phyloP scores from a whole-genome alignment of 2,888 invertebrate genomes.

The Argynnis bischoffii region DNA sequence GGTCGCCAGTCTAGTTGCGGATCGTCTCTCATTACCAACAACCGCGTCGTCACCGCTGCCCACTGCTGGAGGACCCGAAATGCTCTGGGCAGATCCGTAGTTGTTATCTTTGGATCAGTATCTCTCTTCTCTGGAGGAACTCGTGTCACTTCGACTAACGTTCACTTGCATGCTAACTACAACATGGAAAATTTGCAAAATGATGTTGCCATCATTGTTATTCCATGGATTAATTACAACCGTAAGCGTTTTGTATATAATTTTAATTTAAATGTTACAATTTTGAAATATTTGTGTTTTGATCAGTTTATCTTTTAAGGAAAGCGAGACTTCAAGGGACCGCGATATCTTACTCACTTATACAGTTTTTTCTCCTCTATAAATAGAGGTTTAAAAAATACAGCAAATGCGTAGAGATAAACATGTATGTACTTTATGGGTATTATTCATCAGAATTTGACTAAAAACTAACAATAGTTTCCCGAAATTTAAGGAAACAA shows the following conservation, averaged over 20 bases:
- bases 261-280: neutral
- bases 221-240: neutral
- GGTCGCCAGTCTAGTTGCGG: constrained; percentile 53
- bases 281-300: too few relatives aligned
- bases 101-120: constrained; percentile 52
- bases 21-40: constrained; percentile 54
- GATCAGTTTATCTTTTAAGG: neutral
- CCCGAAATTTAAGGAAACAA: too few relatives aligned
- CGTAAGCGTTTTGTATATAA: constrained; percentile 26
- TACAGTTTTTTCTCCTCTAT: too few relatives aligned
- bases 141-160: constrained; percentile 44
- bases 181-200: constrained; percentile 39
- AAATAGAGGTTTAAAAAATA: too few relatives aligned
- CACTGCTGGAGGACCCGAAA: constrained; percentile 54
- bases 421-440: too few relatives aligned
- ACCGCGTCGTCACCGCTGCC: constrained; percentile 51
- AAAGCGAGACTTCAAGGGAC: neutral
- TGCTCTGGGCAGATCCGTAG: constrained; percentile 50
- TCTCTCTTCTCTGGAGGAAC: constrained; percentile 50
- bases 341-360: too few relatives aligned
- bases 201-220: constrained; percentile 49
- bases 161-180: constrained; percentile 48
- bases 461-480: too few relatives aligned
- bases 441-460: too few relatives aligned
- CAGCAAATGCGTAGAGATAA: too few relatives aligned